Percentiles rank a stretch among this genome's conserved stretches.
These are phyloP conservation scores for Sylvietta virens DNA, from an alignment of 2,113 vertebrate genomes.

Conservation along the genomic window DNA sequence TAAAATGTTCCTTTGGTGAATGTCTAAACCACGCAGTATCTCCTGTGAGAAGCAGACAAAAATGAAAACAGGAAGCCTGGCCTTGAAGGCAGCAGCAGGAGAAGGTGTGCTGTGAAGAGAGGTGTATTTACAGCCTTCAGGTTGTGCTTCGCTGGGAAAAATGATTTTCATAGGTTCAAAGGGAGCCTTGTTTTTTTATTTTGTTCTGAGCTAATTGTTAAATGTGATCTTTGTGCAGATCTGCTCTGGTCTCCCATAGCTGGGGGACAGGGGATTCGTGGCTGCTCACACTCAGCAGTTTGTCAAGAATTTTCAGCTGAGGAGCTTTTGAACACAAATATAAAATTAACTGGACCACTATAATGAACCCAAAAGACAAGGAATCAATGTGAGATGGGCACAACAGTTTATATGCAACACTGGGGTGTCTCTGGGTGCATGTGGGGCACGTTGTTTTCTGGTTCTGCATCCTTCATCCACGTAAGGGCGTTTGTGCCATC, in stretches of 20 bases:
- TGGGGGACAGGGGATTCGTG: neutral
- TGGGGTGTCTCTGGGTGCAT: neutral
- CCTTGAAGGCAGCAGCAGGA: slow-evolving; percentile 42
- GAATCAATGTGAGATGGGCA: neutral
- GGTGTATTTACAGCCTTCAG: neutral
- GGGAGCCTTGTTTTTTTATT: neutral
- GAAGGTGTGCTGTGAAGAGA: neutral
- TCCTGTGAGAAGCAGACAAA: slow-evolving; percentile 21
- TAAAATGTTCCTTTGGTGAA: slow-evolving; percentile 55
- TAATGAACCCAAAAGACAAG: neutral
- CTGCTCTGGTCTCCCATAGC: neutral
- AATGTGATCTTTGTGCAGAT: neutral
- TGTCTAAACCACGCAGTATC: slow-evolving; percentile 23
- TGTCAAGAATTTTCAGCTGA: neutral
- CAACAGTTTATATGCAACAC: fast-evolving
- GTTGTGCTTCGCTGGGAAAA: neutral
- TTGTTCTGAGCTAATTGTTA: neutral
- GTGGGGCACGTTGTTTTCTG: neutral
- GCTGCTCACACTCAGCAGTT: neutral
- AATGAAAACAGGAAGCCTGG: neutral
- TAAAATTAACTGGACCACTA: neutral
- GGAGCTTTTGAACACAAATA: neutral
- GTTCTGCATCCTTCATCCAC: neutral
- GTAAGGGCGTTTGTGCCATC: neutral
- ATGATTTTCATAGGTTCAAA: neutral